A percentile compares a stretch with the other conserved stretches of the same genome.
Conservation (phyloP, 2,797 vertebrate species). For the Pseudochirops corinnae region DNA sequence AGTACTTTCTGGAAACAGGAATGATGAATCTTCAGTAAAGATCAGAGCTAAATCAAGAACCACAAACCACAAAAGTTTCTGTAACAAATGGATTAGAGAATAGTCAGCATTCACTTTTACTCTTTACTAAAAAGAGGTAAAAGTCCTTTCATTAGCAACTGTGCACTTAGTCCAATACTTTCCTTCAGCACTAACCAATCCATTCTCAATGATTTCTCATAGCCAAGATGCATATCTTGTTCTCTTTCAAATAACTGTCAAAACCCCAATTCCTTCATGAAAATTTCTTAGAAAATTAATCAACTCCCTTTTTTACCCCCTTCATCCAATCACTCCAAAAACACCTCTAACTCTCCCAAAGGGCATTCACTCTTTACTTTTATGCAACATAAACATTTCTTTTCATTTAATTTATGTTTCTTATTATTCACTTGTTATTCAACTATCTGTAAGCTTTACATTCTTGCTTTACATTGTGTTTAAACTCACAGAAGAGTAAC, state of each 20-base stretch:
- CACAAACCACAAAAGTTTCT: background rate
- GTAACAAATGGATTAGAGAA: background rate
- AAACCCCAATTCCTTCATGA: background rate
- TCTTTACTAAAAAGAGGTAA: background rate
- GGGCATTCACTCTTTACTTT: background rate
- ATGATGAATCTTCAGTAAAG: background rate
- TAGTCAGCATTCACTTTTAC: background rate
- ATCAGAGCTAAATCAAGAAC: slow-evolving; percentile 25
- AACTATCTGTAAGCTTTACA: background rate
- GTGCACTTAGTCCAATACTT: background rate
- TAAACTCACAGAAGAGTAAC: background rate
- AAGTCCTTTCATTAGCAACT: background rate
- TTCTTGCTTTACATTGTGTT: background rate
- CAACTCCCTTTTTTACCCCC: background rate
- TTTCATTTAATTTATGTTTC: slow-evolving; percentile 15
- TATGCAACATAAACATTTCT: background rate
- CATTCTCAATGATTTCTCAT: slow-evolving; percentile 4
- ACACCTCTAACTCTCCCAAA: background rate
- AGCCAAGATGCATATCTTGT: background rate
- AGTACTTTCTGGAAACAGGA: background rate
- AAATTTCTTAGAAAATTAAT: background rate
- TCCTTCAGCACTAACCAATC: background rate
- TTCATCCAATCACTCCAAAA: background rate
- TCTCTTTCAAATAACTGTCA: slow-evolving; percentile 35
- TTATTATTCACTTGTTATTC: background rate